Evolutionary conservation across 2,888 invertebrate genomes (phyloP).

Genomic region (Epinotia bilunana): DNA sequence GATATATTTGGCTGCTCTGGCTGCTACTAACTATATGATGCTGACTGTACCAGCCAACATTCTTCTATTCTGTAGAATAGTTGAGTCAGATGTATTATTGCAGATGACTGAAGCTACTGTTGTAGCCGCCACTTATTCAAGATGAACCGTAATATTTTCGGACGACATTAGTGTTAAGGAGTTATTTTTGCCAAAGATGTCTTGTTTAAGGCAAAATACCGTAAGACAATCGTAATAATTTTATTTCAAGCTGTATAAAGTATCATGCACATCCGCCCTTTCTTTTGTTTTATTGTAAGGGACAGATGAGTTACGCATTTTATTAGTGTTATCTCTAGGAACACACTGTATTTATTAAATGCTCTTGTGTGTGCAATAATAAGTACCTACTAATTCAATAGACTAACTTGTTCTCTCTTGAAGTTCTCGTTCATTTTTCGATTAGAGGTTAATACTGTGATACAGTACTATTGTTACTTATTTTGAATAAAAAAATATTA

Average conservation of each 20-base stretch:
- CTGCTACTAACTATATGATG: no score
- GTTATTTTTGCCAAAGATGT: conserved; percentile 29
- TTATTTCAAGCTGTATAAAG: background rate
- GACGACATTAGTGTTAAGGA: background rate
- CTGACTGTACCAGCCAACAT: no score
- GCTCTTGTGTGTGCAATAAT: background rate
- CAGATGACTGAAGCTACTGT: background rate
- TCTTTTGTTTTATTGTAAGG: background rate
- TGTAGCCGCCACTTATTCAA: no score
- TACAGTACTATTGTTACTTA: conserved; percentile 58
- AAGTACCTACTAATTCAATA: background rate
- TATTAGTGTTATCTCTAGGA: background rate
- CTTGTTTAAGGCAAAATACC: background rate
- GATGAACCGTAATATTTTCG: background rate
- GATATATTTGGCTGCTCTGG: no score
- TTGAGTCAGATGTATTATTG: background rate
- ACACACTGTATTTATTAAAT: background rate
- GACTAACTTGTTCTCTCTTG: background rate
- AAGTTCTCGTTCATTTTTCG: conserved; percentile 2
- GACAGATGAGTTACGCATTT: background rate
- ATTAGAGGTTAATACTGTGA: conserved; percentile 61
- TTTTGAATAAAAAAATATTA: conserved; percentile 51
- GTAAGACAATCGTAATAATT: background rate
- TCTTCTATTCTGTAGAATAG: background rate
- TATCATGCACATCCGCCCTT: background rate